phyloP scores from a whole-genome alignment of 2,113 vertebrate genomes.

The Colius striatus region DNA sequence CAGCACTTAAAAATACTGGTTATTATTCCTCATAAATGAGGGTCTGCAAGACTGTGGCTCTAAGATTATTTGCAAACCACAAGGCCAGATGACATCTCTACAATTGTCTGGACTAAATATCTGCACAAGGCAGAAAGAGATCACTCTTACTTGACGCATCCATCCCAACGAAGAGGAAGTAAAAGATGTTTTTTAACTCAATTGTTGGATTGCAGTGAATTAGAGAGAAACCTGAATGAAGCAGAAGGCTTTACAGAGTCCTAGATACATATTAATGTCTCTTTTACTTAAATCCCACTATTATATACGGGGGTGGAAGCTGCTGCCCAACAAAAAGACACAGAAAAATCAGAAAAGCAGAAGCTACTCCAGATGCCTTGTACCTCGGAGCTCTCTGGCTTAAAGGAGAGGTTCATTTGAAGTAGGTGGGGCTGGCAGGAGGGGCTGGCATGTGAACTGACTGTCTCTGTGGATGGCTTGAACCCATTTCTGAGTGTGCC shows the following conservation, averaged over 20 bases:
- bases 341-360: not conserved
- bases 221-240: not conserved
- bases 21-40: not conserved
- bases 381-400: not conserved
- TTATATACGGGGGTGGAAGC: not conserved
- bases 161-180: not conserved
- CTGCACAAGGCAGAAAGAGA: not conserved
- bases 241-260: not conserved
- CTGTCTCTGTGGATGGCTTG: not conserved
- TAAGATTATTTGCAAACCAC: not conserved
- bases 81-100: not conserved
- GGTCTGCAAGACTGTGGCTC: not conserved
- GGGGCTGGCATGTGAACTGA: not conserved
- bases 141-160: not conserved
- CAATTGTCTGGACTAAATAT: not conserved
- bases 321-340: not conserved
- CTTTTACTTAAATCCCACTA: not conserved
- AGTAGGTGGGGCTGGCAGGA: not conserved
- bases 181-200: not conserved
- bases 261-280: fast-evolving
- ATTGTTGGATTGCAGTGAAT: not conserved
- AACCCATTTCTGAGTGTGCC: not conserved
- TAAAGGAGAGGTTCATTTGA: not conserved
- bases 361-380: not conserved
- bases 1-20: not conserved